Base-by-base conservation (phyloP, 2,797 vertebrate genomes). In the Centropyge bicolor region DNA sequence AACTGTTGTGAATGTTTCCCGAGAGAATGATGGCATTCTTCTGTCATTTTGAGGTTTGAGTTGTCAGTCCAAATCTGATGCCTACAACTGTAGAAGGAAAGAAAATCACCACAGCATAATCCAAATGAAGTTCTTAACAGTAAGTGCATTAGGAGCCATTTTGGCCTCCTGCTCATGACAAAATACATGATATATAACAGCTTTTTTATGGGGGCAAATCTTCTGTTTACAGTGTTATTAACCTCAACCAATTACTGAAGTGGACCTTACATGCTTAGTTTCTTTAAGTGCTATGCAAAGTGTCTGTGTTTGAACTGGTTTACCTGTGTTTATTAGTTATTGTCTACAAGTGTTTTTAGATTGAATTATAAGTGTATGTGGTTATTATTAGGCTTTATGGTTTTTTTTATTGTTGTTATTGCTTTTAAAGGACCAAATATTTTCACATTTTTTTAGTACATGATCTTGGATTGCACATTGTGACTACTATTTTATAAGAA, bases 251-350 rank as follows among this genome's bases (percentile, higher is more conserved):
- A 57, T 14, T 1, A 48, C 64, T 61, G 6, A 76, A 81, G 24
- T 72, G 38, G 55, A 67, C 66, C 45, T 68, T 65, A 74, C 41
- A 52, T 78, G 65, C 41, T 77, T 63, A 69, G 0, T 69, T 61
- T 82, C 57, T 76, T 81, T 71, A 67, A 70, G 40, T 62, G 20
- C 82, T 88, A 88, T 92, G 64, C 84, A 92, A 86, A 57, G 8
- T 76, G 10, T 56, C 9, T 79, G 51, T 63, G 55, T 82, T 81
- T 74, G 8, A 73, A 48, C 9, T 55, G 13, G 73, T 54, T 8
- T 78, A 27, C 6, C 12, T 62, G 40, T 56, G 35, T 70, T 27
- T 49, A 43, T 80, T 31, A 43, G 12, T 38, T 54, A 1, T 9
- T 74, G 52, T 56, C 17, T 74, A 6, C 1, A 19, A 6, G 1